phyloP scores from a whole-genome alignment of 2,797 vertebrate species.

The Chaetodon trifasciatus region DNA sequence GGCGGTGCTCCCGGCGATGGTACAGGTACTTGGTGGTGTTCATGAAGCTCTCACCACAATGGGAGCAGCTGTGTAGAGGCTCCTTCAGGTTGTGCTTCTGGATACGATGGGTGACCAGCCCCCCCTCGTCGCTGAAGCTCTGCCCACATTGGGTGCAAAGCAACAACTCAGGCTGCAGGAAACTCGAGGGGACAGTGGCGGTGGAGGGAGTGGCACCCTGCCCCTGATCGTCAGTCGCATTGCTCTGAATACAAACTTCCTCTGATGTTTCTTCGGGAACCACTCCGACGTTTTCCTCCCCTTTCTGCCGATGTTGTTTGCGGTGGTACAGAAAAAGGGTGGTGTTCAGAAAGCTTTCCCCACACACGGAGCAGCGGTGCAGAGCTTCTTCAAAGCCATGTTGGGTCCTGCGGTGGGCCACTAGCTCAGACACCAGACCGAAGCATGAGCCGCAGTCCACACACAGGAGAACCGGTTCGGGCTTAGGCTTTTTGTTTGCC shows the following conservation, averaged over 20 bases:
- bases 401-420: constrained; percentile 89
- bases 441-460: constrained; percentile 93
- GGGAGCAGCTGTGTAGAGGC: constrained; percentile 87
- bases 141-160: constrained; percentile 90
- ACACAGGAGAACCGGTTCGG: constrained; percentile 87
- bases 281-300: constrained; percentile 64
- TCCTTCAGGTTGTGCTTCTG: constrained; percentile 84
- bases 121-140: constrained; percentile 82
- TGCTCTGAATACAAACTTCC: constrained; percentile 31
- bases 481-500: constrained; percentile 82
- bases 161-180: constrained; percentile 79
- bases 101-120: constrained; percentile 86
- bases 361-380: constrained; percentile 91
- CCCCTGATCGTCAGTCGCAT: constrained; percentile 31
- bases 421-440: constrained; percentile 89
- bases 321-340: constrained; percentile 97
- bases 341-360: constrained; percentile 93
- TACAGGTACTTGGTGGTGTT: constrained; percentile 95
- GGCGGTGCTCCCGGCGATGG: constrained; percentile 88
- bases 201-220: constrained; percentile 3
- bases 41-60: constrained; percentile 89
- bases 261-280: constrained; percentile 26
- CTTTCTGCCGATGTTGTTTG: constrained; percentile 88
- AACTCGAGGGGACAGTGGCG: constrained; percentile 3
- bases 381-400: constrained; percentile 91